phyloP scores from a whole-genome alignment of 2,797 vertebrate genomes.

The Balearica regulorum region DNA sequence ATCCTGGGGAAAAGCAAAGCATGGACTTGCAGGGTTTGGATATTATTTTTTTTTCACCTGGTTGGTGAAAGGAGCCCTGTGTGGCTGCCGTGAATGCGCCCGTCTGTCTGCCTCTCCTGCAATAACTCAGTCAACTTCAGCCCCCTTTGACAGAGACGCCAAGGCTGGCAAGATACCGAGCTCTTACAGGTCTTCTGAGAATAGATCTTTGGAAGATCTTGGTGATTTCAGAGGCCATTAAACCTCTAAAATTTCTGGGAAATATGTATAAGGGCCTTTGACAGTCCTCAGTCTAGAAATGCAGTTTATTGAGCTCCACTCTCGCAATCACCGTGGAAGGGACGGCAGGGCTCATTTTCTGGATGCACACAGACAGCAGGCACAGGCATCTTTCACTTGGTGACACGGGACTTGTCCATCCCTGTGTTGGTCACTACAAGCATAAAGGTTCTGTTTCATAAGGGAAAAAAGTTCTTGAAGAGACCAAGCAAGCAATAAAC shows the following conservation, averaged over 20 bases:
- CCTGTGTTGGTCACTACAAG: background rate
- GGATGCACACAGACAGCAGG: background rate
- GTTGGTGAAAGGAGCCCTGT: background rate
- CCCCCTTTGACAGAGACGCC: background rate
- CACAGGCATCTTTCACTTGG: background rate
- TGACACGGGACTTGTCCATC: background rate
- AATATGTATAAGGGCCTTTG: background rate
- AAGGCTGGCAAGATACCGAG: background rate
- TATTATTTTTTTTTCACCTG: background rate
- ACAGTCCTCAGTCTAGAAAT: background rate
- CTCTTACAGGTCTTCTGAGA: background rate
- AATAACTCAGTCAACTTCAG: background rate
- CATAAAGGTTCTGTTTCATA: background rate
- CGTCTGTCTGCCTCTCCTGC: background rate
- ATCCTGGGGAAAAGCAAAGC: background rate
- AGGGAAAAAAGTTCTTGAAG: background rate
- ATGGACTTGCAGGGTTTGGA: background rate
- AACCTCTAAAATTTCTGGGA: background rate
- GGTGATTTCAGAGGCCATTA: background rate
- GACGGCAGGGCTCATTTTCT: background rate
- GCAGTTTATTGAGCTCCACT: background rate
- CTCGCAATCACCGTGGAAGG: rapidly evolving
- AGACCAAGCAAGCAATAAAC: constrained; percentile 1
- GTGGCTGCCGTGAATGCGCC: background rate
- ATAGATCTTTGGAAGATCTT: background rate